These are phyloP conservation scores for Actinia equina DNA, from an alignment of 64 coral and sea anemone species.

Conservation along the genomic window DNA sequence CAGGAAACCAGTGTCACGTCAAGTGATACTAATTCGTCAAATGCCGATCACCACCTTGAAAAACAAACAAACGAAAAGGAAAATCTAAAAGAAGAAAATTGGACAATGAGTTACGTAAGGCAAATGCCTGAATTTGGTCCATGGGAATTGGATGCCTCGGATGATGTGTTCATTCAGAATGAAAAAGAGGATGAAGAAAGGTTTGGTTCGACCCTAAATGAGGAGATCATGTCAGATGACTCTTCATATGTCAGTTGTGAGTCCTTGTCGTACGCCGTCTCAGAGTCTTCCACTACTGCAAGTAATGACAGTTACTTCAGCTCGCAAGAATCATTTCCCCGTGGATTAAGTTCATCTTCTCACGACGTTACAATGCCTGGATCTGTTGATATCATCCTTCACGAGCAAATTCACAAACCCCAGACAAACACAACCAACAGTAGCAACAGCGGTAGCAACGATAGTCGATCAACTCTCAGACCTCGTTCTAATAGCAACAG, in stretches of 20 bases:
- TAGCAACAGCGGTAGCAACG: slow-evolving; percentile 27
- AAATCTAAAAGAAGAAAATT: slow-evolving; percentile 1
- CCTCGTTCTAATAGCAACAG: slow-evolving; percentile 23
- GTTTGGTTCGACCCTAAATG: not conserved
- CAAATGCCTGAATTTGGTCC: not conserved
- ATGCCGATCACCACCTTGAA: not conserved
- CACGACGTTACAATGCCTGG: not conserved
- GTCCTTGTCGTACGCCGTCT: slow-evolving; percentile 54
- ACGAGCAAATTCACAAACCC: slow-evolving; percentile 29
- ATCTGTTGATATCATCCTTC: slow-evolving; percentile 16
- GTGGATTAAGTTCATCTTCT: not conserved
- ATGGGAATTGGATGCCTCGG: not conserved
- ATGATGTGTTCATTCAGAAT: not conserved
- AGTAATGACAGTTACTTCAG: slow-evolving; percentile 72
- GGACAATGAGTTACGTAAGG: not conserved
- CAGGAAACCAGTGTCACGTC: not conserved
- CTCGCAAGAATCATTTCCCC: slow-evolving; percentile 10
- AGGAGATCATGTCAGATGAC: slow-evolving; percentile 32
- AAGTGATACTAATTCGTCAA: not conserved
- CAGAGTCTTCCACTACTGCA: slow-evolving; percentile 43
- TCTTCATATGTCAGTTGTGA: slow-evolving; percentile 84
- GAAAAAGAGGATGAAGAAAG: not conserved
- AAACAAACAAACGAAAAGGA: not conserved
- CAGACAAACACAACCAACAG: not conserved
- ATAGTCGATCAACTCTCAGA: slow-evolving; percentile 51